Percentiles rank a stretch among this genome's conserved stretches.
Evolutionary conservation across 2,888 invertebrate species (phyloP).

Genomic region (Conus canariensis): DNA sequence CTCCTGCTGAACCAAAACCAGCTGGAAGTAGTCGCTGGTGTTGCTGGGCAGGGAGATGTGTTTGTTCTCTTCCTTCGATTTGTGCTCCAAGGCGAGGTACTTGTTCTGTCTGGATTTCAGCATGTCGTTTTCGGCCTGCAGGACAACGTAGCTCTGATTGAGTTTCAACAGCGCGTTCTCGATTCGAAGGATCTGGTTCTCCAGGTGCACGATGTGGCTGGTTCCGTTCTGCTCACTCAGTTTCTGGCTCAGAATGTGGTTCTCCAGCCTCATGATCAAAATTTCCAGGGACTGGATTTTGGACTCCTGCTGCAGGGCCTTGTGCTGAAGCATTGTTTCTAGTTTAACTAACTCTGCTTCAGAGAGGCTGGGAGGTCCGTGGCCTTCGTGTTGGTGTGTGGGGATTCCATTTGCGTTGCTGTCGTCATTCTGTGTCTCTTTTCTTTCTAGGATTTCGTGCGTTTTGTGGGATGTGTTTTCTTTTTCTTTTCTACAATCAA

Average conservation of each 20-base stretch:
- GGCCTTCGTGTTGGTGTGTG: neutral
- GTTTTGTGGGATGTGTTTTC: neutral
- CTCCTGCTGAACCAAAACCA: slow-evolving; percentile 63
- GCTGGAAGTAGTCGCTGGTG: slow-evolving; percentile 53
- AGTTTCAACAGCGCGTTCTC: slow-evolving; percentile 72
- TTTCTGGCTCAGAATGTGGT: slow-evolving; percentile 65
- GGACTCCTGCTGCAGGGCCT: slow-evolving; percentile 55
- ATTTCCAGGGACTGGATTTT: slow-evolving; percentile 70
- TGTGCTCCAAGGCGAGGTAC: slow-evolving; percentile 60
- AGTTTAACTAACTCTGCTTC: slow-evolving; percentile 40
- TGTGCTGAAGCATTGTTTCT: slow-evolving; percentile 51
- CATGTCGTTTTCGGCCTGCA: slow-evolving; percentile 63
- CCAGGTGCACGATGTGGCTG: slow-evolving; percentile 62
- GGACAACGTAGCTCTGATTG: slow-evolving; percentile 62
- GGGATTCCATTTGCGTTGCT: slow-evolving; percentile 8
- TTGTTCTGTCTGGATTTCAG: slow-evolving; percentile 59
- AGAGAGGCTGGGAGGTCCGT: neutral
- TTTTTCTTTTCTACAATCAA: neutral
- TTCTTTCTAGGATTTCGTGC: neutral
- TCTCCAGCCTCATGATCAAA: slow-evolving; percentile 71
- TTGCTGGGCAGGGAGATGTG: slow-evolving; percentile 45
- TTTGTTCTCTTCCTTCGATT: slow-evolving; percentile 9
- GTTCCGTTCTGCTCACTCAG: slow-evolving; percentile 67
- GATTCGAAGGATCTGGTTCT: slow-evolving; percentile 70
- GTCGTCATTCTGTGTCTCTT: neutral